Conservation (phyloP, 2,797 vertebrate genomes). For the Sebastes iracundus region DNA sequence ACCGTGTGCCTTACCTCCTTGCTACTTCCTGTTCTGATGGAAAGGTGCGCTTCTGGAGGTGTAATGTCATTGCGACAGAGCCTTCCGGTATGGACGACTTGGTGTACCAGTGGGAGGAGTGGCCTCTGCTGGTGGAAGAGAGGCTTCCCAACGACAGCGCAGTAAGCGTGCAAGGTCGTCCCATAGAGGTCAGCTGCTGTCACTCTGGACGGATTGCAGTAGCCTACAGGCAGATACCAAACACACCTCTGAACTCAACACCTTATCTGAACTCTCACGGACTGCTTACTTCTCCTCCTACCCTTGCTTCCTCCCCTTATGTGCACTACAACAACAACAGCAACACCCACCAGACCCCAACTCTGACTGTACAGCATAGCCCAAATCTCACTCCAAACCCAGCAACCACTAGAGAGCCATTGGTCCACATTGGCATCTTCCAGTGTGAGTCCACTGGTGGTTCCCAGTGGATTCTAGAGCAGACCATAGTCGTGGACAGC, state of each 20-base stretch:
- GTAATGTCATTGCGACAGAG: constrained; percentile 74
- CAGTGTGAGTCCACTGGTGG: constrained; percentile 98
- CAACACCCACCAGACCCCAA: constrained; percentile 32
- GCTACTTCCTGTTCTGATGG: constrained; percentile 96
- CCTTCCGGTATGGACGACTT: constrained; percentile 52
- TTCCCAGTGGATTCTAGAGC: constrained; percentile 94
- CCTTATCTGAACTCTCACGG: constrained; percentile 48
- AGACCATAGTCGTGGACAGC: constrained; percentile 90
- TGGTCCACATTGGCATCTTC: constrained; percentile 91
- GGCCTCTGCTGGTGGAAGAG: constrained; percentile 93
- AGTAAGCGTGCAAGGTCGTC: constrained; percentile 87
- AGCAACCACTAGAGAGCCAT: constrained; percentile 73
- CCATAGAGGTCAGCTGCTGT: constrained; percentile 93
- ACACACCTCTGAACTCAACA: constrained; percentile 47
- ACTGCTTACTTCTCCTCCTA: constrained; percentile 50
- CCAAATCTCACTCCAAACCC: constrained; percentile 36
- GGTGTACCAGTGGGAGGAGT: constrained; percentile 93
- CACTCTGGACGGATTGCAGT: constrained; percentile 95
- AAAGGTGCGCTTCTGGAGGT: constrained; percentile 96
- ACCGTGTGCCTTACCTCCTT: constrained; percentile 93
- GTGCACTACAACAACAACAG: constrained; percentile 16
- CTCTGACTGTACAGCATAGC: constrained; percentile 35
- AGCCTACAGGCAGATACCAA: constrained; percentile 85
- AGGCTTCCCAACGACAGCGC: constrained; percentile 86
- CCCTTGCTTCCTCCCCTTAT: constrained; percentile 62